Conservation (phyloP, 2,113 vertebrate species). For the Choloepus hoffmanni region DNA sequence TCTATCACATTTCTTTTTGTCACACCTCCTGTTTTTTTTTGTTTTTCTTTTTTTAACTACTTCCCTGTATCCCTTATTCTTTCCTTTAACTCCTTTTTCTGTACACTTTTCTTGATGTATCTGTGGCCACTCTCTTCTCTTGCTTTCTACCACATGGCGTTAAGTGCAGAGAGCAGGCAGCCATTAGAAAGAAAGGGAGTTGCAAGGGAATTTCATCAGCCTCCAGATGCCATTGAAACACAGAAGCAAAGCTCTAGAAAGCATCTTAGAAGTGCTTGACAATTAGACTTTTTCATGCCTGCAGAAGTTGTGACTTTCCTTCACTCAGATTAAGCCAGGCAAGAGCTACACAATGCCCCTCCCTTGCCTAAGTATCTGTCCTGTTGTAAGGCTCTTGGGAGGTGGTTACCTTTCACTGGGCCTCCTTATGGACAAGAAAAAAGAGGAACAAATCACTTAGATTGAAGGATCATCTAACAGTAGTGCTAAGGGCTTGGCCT, state of each 20-base stretch:
- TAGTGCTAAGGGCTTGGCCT: background rate
- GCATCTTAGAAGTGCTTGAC: background rate
- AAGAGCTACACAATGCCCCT: background rate
- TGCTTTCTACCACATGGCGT: background rate
- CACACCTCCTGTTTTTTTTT: background rate
- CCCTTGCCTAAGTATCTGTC: background rate
- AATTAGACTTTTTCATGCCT: background rate
- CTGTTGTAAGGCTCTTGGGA: background rate
- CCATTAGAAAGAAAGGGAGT: background rate
- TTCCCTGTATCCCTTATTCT: background rate
- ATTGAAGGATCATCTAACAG: background rate
- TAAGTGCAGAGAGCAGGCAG: background rate
- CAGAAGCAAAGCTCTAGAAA: background rate
- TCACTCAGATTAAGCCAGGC: background rate
- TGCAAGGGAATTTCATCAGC: background rate
- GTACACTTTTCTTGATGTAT: background rate
- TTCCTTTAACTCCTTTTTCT: background rate
- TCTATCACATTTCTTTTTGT: background rate
- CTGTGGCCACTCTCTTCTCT: background rate
- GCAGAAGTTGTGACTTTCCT: background rate
- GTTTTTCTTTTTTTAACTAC: background rate
- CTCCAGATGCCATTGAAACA: background rate
- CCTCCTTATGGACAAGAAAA: background rate
- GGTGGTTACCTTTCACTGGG: background rate
- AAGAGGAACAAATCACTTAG: background rate